phyloP scores from a whole-genome alignment of 2,797 vertebrate species.

The Cheirogaleus major region DNA sequence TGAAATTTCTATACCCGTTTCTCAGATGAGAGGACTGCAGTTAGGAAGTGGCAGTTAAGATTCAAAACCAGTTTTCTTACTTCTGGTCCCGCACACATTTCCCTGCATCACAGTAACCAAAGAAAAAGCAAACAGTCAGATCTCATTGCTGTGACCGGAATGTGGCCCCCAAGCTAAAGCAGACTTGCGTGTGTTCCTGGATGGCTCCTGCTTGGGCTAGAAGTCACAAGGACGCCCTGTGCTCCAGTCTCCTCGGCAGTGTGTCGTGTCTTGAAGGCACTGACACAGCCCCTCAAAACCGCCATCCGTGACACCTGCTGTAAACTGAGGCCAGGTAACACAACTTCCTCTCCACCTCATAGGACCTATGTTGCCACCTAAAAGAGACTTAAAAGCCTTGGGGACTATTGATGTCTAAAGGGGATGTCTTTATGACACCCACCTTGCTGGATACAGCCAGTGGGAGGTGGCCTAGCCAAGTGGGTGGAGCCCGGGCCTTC shows the following conservation, averaged over 20 bases:
- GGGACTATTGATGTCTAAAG: background rate
- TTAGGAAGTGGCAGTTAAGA: background rate
- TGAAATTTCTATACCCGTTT: background rate
- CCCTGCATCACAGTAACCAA: too few species aligned
- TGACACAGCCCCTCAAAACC: background rate
- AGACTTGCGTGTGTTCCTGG: accelerated
- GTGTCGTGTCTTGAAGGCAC: background rate
- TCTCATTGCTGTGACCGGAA: background rate
- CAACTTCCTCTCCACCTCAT: background rate
- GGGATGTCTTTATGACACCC: background rate
- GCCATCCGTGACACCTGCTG: background rate
- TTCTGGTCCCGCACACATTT: background rate
- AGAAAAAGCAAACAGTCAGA: background rate
- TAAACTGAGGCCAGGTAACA: background rate
- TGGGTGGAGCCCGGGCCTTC: background rate
- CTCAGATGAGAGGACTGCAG: background rate
- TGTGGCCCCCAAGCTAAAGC: background rate
- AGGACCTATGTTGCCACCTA: background rate
- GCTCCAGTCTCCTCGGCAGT: too few species aligned
- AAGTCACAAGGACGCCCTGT: background rate
- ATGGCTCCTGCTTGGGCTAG: background rate
- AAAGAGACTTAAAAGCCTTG: background rate
- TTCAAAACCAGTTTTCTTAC: background rate
- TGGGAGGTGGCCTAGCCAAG: background rate
- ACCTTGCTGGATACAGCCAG: background rate